Percentiles rank a stretch among this genome's conserved stretches.
Conservation (phyloP, 2,888 invertebrate species). For the Drosophila pseudotakahashii region DNA sequence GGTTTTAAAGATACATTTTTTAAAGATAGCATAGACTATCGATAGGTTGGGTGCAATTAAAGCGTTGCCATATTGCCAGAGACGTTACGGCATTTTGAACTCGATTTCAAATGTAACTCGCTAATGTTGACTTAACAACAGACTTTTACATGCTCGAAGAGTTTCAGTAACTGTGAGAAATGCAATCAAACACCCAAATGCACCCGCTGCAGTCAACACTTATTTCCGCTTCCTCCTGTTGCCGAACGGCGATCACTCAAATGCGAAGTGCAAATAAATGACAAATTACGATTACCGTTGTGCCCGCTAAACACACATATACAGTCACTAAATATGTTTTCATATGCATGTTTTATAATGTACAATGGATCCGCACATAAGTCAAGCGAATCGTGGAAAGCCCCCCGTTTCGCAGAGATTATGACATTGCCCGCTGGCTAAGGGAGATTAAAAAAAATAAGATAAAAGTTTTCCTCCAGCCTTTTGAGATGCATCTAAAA, state of each 20-base stretch:
- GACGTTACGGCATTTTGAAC: no score
- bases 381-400: conserved; percentile 68
- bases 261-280: conserved; percentile 75
- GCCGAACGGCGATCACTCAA: conserved; percentile 49
- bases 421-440: conserved; percentile 57
- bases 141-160: conserved; percentile 21
- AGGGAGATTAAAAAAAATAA: conserved; percentile 1
- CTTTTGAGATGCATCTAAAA: conserved; percentile 1
- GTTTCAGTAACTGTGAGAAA: conserved; percentile 35
- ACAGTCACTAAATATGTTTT: conserved; percentile 2
- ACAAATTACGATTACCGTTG: conserved; percentile 64
- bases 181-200: conserved; percentile 43
- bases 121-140: neutral
- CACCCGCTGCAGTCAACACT: conserved; percentile 48
- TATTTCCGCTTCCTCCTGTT: conserved; percentile 70
- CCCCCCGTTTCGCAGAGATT: conserved; percentile 38
- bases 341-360: neutral
- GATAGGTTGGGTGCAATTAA: no score
- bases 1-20: no score
- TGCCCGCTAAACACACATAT: conserved; percentile 34
- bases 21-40: no score
- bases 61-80: no score
- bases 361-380: conserved; percentile 17
- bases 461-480: conserved; percentile 14
- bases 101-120: no score